phyloP scores from a whole-genome alignment of 1,140 invertebrate species.

The Magallana gigas region DNA sequence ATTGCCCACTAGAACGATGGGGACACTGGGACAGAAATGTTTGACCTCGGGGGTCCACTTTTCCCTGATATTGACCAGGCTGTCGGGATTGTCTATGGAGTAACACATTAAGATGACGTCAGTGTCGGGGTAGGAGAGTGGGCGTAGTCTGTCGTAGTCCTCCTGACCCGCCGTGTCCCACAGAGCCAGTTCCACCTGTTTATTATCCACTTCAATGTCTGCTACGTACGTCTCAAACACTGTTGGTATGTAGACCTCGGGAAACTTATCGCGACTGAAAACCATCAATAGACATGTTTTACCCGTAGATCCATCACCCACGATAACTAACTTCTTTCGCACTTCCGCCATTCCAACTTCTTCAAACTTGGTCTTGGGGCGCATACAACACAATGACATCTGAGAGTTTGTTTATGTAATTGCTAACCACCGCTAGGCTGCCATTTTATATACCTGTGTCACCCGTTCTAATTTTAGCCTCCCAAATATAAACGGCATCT shows the following conservation, averaged over 20 bases:
- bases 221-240: conserved; percentile 99
- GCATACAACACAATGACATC: conserved; percentile 18
- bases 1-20: conserved; percentile 80
- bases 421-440: conserved; percentile 8
- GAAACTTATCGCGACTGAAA: conserved; percentile 99
- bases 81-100: conserved; percentile 77
- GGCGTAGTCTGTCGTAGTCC: conserved; percentile 96
- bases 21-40: conserved; percentile 80
- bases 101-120: conserved; percentile 83
- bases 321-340: conserved; percentile 99
- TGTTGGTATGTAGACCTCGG: conserved; percentile 98
- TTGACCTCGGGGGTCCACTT: conserved; percentile 80
- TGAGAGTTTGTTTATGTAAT: conserved; percentile 21
- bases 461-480: conserved; percentile 3
- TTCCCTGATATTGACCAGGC: conserved; percentile 76
- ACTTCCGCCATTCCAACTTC: conserved; percentile 90
- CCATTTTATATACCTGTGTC: not conserved
- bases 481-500: not conserved
- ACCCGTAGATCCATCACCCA: conserved; percentile 99
- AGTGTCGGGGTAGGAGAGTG: conserved; percentile 97
- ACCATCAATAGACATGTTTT: conserved; percentile 99
- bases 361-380: not conserved
- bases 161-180: conserved; percentile 99
- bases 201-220: conserved; percentile 97
- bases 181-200: conserved; percentile 88